Evolutionary conservation across 2,888 invertebrate genomes (phyloP), one percentile per base, ranked within the genome.

Genomic region (Ectemnius cavifrons): DNA sequence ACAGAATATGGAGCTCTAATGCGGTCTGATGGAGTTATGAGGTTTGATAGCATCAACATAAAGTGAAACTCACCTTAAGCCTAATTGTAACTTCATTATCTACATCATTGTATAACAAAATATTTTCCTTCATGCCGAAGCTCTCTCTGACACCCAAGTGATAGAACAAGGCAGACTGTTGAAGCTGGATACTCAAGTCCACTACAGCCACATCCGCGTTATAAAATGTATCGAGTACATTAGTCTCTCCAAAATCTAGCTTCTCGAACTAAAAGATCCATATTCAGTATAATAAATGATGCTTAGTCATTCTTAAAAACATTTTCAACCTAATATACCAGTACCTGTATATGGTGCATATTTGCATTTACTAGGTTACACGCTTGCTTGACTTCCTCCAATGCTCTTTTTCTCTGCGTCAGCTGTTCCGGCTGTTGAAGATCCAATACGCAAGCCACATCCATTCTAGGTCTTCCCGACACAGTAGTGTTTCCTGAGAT

Each of bases 191-290:
- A 47, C 98, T 97, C 83, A 99, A 93, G 91, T 99, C 99, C 58
- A 99, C 97, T 56, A 99, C 93, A 0, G 97, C 98, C 60, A 99
- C 97, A 91, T 99, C 99, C 0, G 99, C 99, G 94, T 98, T 98
- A 92, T 99, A 99, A 92, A 99, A 99, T 81, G 95, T 95, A 90
- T 99, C 98, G 86, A 99, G 92, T 0, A 97, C 97, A 91, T 97
- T 97, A 14, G 97, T 96, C 92, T 99, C 99, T 0, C 99, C 99
- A 92, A 98, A 99, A 92, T 99, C 99, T 81, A 99, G 92, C 91
- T 97, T 98, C 90, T 99, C 98, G 93, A 98, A 99, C 96, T 97
- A 92, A 66, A 75, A 68, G 56, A 56, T 16, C 14, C 57, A 45
- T n/a, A 45, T n/a, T 0, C 58, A 37, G 23, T 56, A 57, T 16